Base-by-base conservation (phyloP, 2,888 invertebrate species). In the Bhutanitis thaidina region DNA sequence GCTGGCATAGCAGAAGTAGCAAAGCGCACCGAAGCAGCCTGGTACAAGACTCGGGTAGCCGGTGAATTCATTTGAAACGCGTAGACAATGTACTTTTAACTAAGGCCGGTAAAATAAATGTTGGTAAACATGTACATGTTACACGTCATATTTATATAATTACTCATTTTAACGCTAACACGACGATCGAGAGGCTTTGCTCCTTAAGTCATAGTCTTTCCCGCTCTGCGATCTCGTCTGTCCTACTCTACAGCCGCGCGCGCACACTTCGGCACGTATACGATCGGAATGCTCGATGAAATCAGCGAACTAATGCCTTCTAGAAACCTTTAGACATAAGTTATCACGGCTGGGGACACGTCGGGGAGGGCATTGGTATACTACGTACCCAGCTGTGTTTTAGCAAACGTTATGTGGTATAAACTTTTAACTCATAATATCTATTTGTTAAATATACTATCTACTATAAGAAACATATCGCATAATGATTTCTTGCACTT, bases 201-300 rank as follows among this genome's bases (percentile, higher is more conserved):
- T 12, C 34, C 34, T 10, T 12, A 34, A 34, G 12, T 12, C 12
- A 12, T 10, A 12, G 34, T 34, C 7, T 3, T 12, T 34, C 12
- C 10, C 12, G 1, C 34, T 34, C 34, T 4, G 10, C 7, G 10
- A 34, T 9, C 3, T 8, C 8, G 14, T 36, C 16, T 14, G 10
- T 36, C 12, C 10, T 13, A 3, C 36, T 43, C 41, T 15, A 12
- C 20, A 4, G 12, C 40, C 2, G 25, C 38, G 13, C 25, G 12
- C 25, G 7, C 38, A 8, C 27, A 27, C 39, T n/a, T 5, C 16
- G 16, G 13, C 39, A 7, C 20, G 7, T n/a, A n/a, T n/a, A n/a
- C 13, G 15, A 15, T 50, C 39, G 50, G 49, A 49, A 49, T 49
- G 49, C 14, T 8, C 38, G 43, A 49, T 38, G 43, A 30, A 43